These are phyloP conservation scores for Chionomys nivalis DNA, from an alignment of 2,113 vertebrate genomes.

Conservation along the genomic window DNA sequence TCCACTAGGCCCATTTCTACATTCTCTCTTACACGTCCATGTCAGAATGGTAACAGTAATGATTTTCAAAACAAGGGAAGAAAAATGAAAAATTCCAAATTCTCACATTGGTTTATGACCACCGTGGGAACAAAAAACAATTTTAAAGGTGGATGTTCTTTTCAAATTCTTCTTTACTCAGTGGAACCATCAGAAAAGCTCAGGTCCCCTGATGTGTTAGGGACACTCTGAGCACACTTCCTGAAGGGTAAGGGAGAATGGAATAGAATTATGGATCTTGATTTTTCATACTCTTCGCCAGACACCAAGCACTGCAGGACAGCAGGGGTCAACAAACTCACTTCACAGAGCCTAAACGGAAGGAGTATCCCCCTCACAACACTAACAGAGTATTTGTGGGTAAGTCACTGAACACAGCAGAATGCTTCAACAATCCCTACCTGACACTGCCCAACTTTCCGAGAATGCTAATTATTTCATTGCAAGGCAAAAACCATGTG, in stretches of 20 bases:
- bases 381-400: slow-evolving; percentile 31
- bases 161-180: not conserved
- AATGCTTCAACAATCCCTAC: not conserved
- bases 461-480: slow-evolving; percentile 42
- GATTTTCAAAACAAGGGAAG: not conserved
- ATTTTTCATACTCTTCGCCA: not conserved
- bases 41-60: not conserved
- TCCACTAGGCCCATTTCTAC: not conserved
- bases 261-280: not conserved
- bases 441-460: not conserved
- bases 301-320: not conserved
- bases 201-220: not conserved
- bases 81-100: slow-evolving; percentile 16
- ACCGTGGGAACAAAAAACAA: not conserved
- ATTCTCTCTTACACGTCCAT: not conserved
- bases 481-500: slow-evolving; percentile 2
- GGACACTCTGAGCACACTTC: not conserved
- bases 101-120: not conserved
- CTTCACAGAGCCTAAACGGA: slow-evolving; percentile 3
- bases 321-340: not conserved
- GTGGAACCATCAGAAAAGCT: not conserved
- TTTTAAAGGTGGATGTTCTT: not conserved
- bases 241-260: not conserved
- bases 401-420: not conserved
- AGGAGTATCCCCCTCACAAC: not conserved